These are phyloP conservation scores for Oophaga sylvatica DNA, from an alignment of 2,797 vertebrate genomes.

Conservation along the genomic window DNA sequence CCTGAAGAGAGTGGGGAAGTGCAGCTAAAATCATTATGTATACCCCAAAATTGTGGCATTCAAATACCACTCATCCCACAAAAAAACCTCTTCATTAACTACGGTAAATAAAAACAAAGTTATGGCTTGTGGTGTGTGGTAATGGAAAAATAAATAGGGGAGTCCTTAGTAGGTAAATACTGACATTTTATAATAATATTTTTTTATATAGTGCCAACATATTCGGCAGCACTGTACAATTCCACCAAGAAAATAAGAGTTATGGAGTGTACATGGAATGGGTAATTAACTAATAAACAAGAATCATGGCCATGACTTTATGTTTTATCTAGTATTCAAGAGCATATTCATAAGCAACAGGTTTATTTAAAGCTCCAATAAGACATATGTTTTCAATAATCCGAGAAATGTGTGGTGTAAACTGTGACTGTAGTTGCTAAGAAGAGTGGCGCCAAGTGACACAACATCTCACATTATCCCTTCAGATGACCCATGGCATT, in stretches of 20 bases:
- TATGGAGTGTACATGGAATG: background rate
- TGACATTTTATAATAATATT: too few relatives aligned
- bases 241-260: background rate
- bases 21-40: too few relatives aligned
- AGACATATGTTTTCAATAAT: conserved; percentile 50
- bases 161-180: too few relatives aligned
- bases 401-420: conserved; percentile 50
- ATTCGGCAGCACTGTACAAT: too few relatives aligned
- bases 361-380: background rate
- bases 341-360: background rate
- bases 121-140: too few relatives aligned
- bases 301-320: background rate
- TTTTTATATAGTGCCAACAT: too few relatives aligned
- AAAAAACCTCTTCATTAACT: too few relatives aligned
- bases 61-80: too few relatives aligned
- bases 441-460: conserved; percentile 27
- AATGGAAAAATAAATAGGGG: too few relatives aligned
- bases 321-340: background rate
- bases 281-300: background rate
- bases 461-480: background rate
- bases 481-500: background rate
- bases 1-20: too few relatives aligned
- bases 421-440: conserved; percentile 52
- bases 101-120: too few relatives aligned
- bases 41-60: too few relatives aligned